phyloP scores from a whole-genome alignment of 2,888 invertebrate species.

The Choreutis nemorana region DNA sequence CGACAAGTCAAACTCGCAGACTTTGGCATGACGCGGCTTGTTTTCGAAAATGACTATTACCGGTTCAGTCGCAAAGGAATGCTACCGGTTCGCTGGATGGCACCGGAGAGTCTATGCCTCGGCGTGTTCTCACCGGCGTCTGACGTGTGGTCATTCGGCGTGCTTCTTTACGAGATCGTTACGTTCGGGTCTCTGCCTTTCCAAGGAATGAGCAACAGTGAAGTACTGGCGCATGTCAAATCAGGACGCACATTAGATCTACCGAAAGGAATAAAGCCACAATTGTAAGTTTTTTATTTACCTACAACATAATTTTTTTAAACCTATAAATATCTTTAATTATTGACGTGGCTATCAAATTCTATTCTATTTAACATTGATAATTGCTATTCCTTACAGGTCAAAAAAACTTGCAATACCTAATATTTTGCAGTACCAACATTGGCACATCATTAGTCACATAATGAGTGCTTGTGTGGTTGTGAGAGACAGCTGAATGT shows the following conservation, averaged over 20 bases:
- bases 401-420: too few species aligned
- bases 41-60: slow-evolving; percentile 90
- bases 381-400: too few species aligned
- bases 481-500: neutral
- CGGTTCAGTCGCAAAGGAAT: slow-evolving; percentile 87
- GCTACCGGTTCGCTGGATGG: slow-evolving; percentile 93
- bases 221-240: slow-evolving; percentile 84
- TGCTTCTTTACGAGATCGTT: slow-evolving; percentile 86
- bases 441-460: too few species aligned
- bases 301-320: too few species aligned
- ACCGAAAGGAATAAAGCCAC: slow-evolving; percentile 80
- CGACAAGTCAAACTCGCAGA: slow-evolving; percentile 83
- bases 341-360: too few species aligned
- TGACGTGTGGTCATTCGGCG: slow-evolving; percentile 92
- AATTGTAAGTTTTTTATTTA: slow-evolving; percentile 80
- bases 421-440: too few species aligned
- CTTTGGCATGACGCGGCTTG: slow-evolving; percentile 92
- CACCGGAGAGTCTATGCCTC: slow-evolving; percentile 83
- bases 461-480: too few species aligned
- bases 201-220: slow-evolving; percentile 84
- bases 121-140: slow-evolving; percentile 87
- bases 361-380: too few species aligned
- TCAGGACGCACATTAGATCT: slow-evolving; percentile 75
- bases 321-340: too few species aligned
- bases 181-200: slow-evolving; percentile 93